Percentiles rank a stretch among this genome's conserved stretches.
Evolutionary conservation across 2,113 vertebrate species (phyloP).

Genomic region (Nymphicus hollandicus): DNA sequence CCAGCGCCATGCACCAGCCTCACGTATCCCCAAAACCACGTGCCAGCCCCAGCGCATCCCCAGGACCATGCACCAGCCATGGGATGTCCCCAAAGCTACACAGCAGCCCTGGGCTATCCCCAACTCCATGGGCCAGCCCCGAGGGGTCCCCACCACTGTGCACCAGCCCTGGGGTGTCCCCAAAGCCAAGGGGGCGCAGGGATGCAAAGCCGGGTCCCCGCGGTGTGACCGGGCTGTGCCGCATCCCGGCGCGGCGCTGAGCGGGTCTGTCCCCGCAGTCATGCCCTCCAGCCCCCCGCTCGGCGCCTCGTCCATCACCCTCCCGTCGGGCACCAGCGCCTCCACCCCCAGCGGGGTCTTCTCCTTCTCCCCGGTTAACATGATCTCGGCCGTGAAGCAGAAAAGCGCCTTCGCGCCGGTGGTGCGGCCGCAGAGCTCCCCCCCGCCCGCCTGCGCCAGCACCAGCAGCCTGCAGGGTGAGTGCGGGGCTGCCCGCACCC

Average conservation of each 20-base stretch:
- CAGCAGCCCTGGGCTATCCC: not conserved
- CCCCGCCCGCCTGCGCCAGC: constrained; percentile 90
- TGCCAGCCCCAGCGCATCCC: too few species aligned
- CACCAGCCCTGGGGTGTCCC: not conserved
- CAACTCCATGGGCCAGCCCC: not conserved
- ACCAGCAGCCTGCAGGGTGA: constrained; percentile 91
- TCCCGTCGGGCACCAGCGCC: constrained; percentile 63
- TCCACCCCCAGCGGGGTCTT: constrained; percentile 78
- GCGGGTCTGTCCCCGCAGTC: constrained; percentile 57
- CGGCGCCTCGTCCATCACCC: constrained; percentile 74
- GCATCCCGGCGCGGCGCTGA: not conserved
- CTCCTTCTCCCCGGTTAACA: constrained; percentile 94
- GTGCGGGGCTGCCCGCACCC: not conserved
- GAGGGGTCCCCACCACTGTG: not conserved
- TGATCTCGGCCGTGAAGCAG: constrained; percentile 98
- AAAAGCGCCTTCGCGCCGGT: constrained; percentile 98
- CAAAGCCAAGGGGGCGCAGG: not conserved
- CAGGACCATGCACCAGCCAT: not conserved
- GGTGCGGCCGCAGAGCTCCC: constrained; percentile 90
- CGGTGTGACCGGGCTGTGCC: not conserved
- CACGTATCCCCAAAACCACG: not conserved
- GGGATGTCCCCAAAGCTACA: not conserved
- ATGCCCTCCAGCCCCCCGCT: constrained; percentile 79
- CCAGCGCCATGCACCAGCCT: not conserved
- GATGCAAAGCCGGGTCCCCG: not conserved